Percentiles rank a stretch among this genome's conserved stretches.
Evolutionary conservation across 2,113 vertebrate genomes (phyloP).

Genomic region (Mobula birostris): DNA sequence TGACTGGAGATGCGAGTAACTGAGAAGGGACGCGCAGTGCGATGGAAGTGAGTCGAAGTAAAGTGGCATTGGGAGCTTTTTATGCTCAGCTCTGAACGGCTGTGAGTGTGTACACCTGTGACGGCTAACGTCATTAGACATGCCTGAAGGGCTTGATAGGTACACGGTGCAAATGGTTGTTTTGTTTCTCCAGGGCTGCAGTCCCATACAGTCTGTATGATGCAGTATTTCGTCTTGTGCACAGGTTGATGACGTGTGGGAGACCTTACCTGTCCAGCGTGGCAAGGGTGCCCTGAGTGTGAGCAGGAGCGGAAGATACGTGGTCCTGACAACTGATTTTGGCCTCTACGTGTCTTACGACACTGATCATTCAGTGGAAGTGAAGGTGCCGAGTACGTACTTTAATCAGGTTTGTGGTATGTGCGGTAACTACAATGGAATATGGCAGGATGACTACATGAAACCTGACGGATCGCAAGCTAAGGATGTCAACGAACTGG

Average conservation of each 20-base stretch:
- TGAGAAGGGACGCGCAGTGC: too few species aligned
- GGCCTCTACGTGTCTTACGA: conserved; percentile 59
- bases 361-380: conserved; percentile 54
- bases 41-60: too few species aligned
- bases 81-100: background rate
- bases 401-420: conserved; percentile 65
- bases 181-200: background rate
- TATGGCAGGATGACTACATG: conserved; percentile 55
- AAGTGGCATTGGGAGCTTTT: too few species aligned
- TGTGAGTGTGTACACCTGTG: background rate
- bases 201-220: background rate
- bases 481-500: conserved; percentile 45
- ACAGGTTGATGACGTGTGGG: conserved; percentile 66
- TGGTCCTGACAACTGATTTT: conserved; percentile 59
- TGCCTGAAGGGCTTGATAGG: background rate
- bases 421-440: conserved; percentile 71
- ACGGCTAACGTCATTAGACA: background rate
- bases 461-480: conserved; percentile 51
- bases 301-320: conserved; percentile 49
- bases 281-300: conserved; percentile 49
- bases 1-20: background rate
- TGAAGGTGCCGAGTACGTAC: conserved; percentile 58
- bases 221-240: background rate
- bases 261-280: conserved; percentile 58
- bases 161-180: background rate